Base-by-base conservation (phyloP, 2,113 vertebrate genomes). In the Trinectes maculatus region DNA sequence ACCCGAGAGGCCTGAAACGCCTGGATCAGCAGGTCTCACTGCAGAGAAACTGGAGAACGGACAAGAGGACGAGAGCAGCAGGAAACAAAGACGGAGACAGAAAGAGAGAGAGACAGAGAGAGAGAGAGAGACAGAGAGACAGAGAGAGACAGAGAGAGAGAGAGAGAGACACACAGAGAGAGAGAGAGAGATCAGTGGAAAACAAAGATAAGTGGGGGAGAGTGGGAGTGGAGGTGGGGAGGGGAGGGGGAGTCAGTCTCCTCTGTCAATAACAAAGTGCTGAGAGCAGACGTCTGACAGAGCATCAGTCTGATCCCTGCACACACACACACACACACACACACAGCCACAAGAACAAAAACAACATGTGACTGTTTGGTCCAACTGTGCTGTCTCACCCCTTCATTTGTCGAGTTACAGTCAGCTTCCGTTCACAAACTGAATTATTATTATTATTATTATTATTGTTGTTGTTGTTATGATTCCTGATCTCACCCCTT, bases 21-120 rank as follows among this genome's bases (percentile, higher is more conserved):
- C 60, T 80, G 37, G 7, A 67, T 91, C 90, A 90, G 89, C 87
- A 89, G 67, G 57, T 83, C 70, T 59, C 24, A 49, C 79, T 83
- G 82, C 74, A 22, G 74, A 70, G 62, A 63, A 79, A 76, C 33
- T 25, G 19, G 64, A 79, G 60, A 73, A 37, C 0, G 51, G 67
- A 49, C 15, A 4, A 18, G 48, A 52, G 49, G 55, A 72, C 48
- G 26, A 39, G 43, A 60, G 42, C 5, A 18, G 37, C 26, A 28
- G 54, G 36, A 57, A 22, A 67, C 9, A 19, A 42, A 19, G n/a
- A 21, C 12, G 1, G 22, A 57, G 40, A 75, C 9, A 59, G 29
- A 68, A 8, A 15, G 36, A 65, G 36, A 70, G 16, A 1, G 26
- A 56, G 39, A 77, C 9, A 58, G 25, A 70, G 36, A 65, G 21